Conservation (phyloP, 1,140 invertebrate species). For the Drosophila baimaii region DNA sequence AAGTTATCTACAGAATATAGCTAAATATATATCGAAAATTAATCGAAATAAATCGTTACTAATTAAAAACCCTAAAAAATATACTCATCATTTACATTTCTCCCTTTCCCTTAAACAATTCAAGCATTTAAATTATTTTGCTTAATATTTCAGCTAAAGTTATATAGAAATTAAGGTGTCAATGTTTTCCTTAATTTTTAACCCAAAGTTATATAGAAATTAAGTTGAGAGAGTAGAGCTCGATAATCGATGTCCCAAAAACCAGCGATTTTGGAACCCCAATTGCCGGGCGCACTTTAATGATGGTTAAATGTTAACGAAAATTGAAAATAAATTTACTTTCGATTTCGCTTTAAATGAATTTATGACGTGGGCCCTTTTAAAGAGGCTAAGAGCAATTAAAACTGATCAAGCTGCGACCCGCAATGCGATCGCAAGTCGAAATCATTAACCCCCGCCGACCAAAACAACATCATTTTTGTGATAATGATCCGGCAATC, state of each 20-base stretch:
- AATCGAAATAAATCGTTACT: no score
- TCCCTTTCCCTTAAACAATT: not conserved
- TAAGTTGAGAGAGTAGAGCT: not conserved
- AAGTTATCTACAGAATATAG: no score
- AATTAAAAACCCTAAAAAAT: not conserved
- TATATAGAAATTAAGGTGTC: not conserved
- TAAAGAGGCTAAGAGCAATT: constrained; percentile 62
- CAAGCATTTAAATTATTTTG: not conserved
- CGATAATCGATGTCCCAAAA: constrained; percentile 26
- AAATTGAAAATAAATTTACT: constrained; percentile 74
- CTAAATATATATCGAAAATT: no score
- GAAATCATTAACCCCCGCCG: constrained; percentile 49
- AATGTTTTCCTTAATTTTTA: not conserved
- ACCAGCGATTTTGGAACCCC: not conserved
- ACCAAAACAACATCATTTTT: constrained; percentile 51
- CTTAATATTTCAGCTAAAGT: not conserved
- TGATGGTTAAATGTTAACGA: constrained; percentile 64
- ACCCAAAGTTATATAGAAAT: not conserved
- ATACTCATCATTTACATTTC: not conserved
- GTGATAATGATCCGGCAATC: constrained; percentile 75
- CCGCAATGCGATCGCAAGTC: constrained; percentile 41
- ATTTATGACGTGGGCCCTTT: constrained; percentile 61
- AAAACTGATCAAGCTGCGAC: constrained; percentile 61
- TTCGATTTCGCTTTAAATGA: constrained; percentile 75
- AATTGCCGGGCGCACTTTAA: constrained; percentile 45